Base-by-base conservation (phyloP, 2,113 vertebrate species). In the Epinephelus cyanopodus region DNA sequence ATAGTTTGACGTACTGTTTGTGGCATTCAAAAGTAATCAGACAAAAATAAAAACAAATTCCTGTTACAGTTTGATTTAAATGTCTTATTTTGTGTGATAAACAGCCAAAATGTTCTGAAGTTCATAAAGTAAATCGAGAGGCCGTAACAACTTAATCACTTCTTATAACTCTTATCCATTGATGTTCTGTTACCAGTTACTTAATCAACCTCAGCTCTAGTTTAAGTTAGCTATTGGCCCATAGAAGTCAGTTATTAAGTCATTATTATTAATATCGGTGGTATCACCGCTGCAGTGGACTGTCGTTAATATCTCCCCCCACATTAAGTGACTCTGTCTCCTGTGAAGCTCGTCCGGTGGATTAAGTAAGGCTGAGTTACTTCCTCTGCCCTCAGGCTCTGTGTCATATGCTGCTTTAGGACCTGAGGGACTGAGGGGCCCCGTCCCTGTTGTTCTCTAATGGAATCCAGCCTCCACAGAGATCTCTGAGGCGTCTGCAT, bases 401-500 rank as follows among this genome's bases (percentile, higher is more conserved):
- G 71, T 79, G 91, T 92, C 90, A 90, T 90, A 90, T 90, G 90
- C 85, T 83, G 83, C 72, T 90, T 68, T 70, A 84, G 81, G 86
- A 85, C 83, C 83, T 12, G 57, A 39, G 89, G 80, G 83, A 56
- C 60, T 0, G 50, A 52, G 68, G 76, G 73, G 73, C 39, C 8
- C 33, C 21, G 21, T 89, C 87, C 87, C 87, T 23, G 85, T 81
- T 81, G 87, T 87, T 74, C 65, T 92, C 86, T 93, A 90, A 92
- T 92, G 89, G 91, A 92, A 86, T 12, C 69, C 68, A 47, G 61
- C 58, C 62, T 82, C 82, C 71, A 0, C 45, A 0, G 77, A 75
- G 77, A 78, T n/a, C 33, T 48, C n/a, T 18, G 56, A 74, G 52
- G 76, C 23, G 71, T 69, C 78, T 0, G 27, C 6, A 1, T 21